phyloP scores from a whole-genome alignment of 1,140 invertebrate species.

The Aphidius ervi region DNA sequence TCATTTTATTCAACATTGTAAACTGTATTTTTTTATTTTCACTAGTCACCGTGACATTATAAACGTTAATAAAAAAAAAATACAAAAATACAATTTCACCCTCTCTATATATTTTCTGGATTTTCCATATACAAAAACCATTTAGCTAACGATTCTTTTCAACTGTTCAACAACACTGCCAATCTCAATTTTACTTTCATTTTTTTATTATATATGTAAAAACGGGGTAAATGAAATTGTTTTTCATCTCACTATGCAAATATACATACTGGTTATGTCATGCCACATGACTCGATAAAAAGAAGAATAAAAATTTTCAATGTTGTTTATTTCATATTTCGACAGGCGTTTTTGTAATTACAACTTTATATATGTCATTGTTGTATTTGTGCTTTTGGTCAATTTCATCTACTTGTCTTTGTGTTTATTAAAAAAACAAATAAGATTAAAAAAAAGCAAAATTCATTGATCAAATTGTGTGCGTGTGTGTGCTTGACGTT shows the following conservation, averaged over 20 bases:
- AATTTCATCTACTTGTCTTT: neutral
- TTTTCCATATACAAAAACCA: neutral
- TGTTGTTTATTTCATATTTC: neutral
- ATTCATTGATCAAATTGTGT: slow-evolving; percentile 6
- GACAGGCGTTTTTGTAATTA: neutral
- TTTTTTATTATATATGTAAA: too few relatives aligned
- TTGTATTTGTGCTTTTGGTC: neutral
- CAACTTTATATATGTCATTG: neutral
- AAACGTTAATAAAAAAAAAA: too few relatives aligned
- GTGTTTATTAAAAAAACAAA: neutral
- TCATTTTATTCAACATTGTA: slow-evolving; percentile 39
- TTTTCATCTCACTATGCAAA: too few relatives aligned
- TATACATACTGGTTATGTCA: too few relatives aligned
- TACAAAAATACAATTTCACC: too few relatives aligned
- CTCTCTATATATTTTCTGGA: neutral
- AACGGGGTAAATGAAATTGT: too few relatives aligned
- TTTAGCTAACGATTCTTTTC: too few relatives aligned
- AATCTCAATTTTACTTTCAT: too few relatives aligned
- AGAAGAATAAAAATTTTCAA: neutral
- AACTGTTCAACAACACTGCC: too few relatives aligned
- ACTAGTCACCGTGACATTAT: neutral
- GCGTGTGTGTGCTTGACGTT: slow-evolving; percentile 33
- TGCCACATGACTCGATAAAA: neutral
- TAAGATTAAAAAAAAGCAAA: neutral
- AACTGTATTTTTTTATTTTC: slow-evolving; percentile 12